A percentile compares a stretch with the other conserved stretches of the same genome.
Conservation (phyloP, 2,888 invertebrate genomes). For the Alloscopus bannaensis region DNA sequence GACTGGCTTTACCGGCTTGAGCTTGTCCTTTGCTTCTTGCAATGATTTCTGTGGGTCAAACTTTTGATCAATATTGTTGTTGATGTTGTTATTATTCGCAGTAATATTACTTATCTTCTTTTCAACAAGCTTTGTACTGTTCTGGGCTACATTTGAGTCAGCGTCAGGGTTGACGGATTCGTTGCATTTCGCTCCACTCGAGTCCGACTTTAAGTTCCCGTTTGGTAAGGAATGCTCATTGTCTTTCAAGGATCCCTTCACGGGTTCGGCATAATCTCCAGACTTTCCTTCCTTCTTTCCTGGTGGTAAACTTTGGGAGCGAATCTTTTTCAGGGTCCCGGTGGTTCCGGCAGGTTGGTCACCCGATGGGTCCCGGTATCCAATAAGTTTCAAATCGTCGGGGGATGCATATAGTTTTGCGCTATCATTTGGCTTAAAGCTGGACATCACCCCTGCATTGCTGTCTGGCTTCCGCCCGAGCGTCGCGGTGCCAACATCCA, state of each 20-base stretch:
- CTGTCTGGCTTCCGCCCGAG: conserved; percentile 53
- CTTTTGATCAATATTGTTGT: conserved; percentile 60
- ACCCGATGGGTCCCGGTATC: conserved; percentile 75
- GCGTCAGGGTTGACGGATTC: conserved; percentile 31
- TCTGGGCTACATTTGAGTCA: conserved; percentile 39
- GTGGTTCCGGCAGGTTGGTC: conserved; percentile 44
- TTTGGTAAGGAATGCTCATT: conserved; percentile 45
- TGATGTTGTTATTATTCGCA: conserved; percentile 57
- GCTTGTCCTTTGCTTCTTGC: conserved; percentile 72
- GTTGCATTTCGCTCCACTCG: conserved; percentile 41
- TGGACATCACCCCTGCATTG: conserved; percentile 81
- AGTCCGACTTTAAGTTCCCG: conserved; percentile 43
- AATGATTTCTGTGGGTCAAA: conserved; percentile 72
- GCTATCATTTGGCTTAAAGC: conserved; percentile 91
- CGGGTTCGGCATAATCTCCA: conserved; percentile 72
- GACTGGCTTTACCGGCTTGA: conserved; percentile 71
- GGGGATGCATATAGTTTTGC: conserved; percentile 93
- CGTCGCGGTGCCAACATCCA: conserved; percentile 70
- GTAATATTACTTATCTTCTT: conserved; percentile 65
- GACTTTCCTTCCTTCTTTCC: conserved; percentile 74
- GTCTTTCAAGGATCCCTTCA: conserved; percentile 52
- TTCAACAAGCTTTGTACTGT: conserved; percentile 48
- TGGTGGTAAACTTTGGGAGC: conserved; percentile 74
- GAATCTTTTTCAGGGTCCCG: conserved; percentile 71
- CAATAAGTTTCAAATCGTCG: conserved; percentile 86